These are phyloP conservation scores for Pocota personata DNA, from an alignment of 2,888 invertebrate species.

Conservation along the genomic window DNA sequence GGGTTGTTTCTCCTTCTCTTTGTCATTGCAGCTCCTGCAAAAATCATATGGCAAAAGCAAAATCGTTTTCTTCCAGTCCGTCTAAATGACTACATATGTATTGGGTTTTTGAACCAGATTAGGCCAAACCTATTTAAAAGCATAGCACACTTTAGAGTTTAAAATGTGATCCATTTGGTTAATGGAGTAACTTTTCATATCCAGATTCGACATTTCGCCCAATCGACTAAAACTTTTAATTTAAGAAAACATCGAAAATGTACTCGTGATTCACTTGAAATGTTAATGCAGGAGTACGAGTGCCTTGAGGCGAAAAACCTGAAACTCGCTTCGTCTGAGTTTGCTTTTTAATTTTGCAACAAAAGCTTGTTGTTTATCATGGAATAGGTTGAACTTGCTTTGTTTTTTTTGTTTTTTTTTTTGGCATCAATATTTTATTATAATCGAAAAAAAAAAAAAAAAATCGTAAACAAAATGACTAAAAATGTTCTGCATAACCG, in stretches of 20 bases:
- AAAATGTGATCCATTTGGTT: too few relatives aligned
- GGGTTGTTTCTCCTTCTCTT: too few relatives aligned
- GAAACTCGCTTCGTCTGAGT: neutral
- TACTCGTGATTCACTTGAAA: neutral
- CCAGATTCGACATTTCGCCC: too few relatives aligned
- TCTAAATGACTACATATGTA: too few relatives aligned
- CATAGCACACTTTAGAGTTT: too few relatives aligned
- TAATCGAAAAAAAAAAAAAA: neutral
- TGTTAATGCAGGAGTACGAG: neutral
- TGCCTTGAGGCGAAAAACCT: neutral
- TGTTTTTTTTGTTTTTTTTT: neutral
- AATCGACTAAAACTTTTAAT: too few relatives aligned
- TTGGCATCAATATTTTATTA: constrained; percentile 9
- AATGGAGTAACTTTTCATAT: too few relatives aligned
- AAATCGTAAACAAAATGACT: constrained; percentile 25
- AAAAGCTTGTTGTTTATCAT: neutral
- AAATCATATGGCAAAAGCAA: too few relatives aligned
- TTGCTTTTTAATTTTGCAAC: neutral
- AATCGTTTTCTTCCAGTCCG: too few relatives aligned
- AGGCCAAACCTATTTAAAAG: too few relatives aligned
- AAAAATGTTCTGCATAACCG: constrained; percentile 29
- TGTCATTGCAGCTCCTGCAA: too few relatives aligned
- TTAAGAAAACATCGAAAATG: neutral
- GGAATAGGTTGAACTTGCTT: constrained; percentile 8
- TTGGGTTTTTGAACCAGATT: too few relatives aligned